Conservation (phyloP, 2,797 vertebrate genomes). For the Ispidina picta region DNA sequence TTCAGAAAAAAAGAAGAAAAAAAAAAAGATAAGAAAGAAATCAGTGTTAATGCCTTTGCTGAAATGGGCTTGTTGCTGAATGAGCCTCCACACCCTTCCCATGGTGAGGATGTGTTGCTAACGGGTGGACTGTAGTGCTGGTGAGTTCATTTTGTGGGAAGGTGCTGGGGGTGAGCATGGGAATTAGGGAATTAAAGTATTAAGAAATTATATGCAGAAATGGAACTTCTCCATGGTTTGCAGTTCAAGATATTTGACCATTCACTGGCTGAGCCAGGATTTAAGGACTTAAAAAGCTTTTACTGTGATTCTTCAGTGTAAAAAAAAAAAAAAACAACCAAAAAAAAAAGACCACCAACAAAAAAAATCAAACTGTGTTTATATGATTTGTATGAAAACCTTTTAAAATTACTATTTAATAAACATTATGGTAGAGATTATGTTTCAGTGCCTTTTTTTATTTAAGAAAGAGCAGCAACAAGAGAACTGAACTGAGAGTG, state of each 20-base stretch:
- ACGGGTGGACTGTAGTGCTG: not conserved
- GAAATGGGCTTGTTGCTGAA: slow-evolving; percentile 43
- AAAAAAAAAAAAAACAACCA: slow-evolving; percentile 68
- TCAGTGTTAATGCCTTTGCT: slow-evolving; percentile 64
- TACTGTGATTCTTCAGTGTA: slow-evolving; percentile 85
- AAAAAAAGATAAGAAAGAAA: not conserved
- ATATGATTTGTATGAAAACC: slow-evolving; percentile 99
- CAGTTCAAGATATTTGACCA: slow-evolving; percentile 74
- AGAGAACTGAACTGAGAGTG: not conserved
- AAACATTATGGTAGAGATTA: slow-evolving; percentile 85
- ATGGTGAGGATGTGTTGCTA: not conserved
- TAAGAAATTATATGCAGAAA: slow-evolving; percentile 57
- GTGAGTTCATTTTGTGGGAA: slow-evolving; percentile 59
- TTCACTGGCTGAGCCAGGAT: slow-evolving; percentile 83
- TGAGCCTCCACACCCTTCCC: slow-evolving; percentile 44
- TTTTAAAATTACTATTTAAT: slow-evolving; percentile 95
- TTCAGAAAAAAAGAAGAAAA: not conserved
- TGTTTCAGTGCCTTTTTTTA: slow-evolving; percentile 1
- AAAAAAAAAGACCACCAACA: slow-evolving; percentile 55
- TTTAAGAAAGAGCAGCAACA: not conserved
- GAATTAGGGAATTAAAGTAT: slow-evolving; percentile 42
- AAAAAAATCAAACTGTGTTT: slow-evolving; percentile 88
- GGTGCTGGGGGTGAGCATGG: slow-evolving; percentile 52
- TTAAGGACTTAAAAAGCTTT: slow-evolving; percentile 81
- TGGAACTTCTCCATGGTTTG: slow-evolving; percentile 73